Percentiles rank a stretch among this genome's conserved stretches.
Evolutionary conservation across 2,797 vertebrate genomes (phyloP).

Genomic region (Amblyraja radiata): DNA sequence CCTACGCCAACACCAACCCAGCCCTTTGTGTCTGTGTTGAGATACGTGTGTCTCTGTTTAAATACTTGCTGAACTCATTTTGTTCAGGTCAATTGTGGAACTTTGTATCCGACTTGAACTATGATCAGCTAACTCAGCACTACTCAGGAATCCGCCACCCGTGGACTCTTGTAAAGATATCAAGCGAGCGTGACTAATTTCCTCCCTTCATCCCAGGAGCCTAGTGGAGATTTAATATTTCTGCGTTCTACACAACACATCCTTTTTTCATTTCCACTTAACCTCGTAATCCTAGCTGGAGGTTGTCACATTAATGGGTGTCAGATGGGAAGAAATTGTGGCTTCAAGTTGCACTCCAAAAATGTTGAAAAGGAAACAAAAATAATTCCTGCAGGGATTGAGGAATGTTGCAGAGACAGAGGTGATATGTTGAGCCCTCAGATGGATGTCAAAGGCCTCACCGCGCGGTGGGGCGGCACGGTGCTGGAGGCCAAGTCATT

Average conservation of each 20-base stretch:
- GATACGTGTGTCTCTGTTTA: background rate
- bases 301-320: background rate
- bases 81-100: background rate
- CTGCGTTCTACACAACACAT: background rate
- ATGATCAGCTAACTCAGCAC: background rate
- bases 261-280: slow-evolving; percentile 11
- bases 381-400: no score
- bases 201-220: slow-evolving; percentile 1
- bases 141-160: background rate
- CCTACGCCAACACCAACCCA: no score
- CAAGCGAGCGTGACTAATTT: background rate
- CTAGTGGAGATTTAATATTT: background rate
- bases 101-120: background rate
- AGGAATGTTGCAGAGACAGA: no score
- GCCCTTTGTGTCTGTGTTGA: background rate
- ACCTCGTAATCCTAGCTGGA: background rate
- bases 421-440: no score
- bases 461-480: no score
- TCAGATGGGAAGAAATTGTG: no score
- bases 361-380: no score
- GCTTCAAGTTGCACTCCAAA: no score
- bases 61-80: background rate
- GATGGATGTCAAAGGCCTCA: no score
- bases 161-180: background rate
- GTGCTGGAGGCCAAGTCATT: no score